A percentile compares a stretch with the other conserved stretches of the same genome.
These are phyloP conservation scores for Falco punctatus DNA, from an alignment of 2,113 vertebrate genomes.

Conservation along the genomic window DNA sequence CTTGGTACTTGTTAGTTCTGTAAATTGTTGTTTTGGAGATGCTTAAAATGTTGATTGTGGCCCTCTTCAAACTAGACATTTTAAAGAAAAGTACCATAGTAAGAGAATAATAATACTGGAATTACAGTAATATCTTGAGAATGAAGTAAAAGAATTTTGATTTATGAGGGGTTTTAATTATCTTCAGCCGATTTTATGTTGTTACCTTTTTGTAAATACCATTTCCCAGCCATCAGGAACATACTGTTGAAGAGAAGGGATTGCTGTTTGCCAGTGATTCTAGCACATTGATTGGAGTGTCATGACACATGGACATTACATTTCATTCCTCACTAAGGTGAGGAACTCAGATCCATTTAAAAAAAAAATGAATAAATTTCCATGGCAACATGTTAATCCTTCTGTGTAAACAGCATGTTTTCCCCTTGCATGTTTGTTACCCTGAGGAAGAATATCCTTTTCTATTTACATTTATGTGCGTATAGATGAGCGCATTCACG, in stretches of 20 bases:
- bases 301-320: background rate
- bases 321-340: background rate
- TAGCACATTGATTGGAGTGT: background rate
- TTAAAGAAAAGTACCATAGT: background rate
- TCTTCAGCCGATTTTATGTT: background rate
- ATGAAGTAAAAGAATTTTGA: background rate
- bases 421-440: background rate
- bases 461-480: accelerated
- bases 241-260: background rate
- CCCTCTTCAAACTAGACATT: background rate
- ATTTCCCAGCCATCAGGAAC: background rate
- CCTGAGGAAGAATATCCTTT: background rate
- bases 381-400: background rate
- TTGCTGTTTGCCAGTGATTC: background rate
- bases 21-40: background rate
- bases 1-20: background rate
- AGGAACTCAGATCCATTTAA: background rate
- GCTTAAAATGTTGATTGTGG: background rate
- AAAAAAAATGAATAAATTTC: background rate
- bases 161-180: background rate
- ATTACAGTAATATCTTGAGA: background rate
- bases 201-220: background rate
- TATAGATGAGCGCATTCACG: accelerated
- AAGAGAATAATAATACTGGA: background rate
- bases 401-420: background rate